phyloP scores from a whole-genome alignment of 2,113 vertebrate species.

The Terrapene triunguis region DNA sequence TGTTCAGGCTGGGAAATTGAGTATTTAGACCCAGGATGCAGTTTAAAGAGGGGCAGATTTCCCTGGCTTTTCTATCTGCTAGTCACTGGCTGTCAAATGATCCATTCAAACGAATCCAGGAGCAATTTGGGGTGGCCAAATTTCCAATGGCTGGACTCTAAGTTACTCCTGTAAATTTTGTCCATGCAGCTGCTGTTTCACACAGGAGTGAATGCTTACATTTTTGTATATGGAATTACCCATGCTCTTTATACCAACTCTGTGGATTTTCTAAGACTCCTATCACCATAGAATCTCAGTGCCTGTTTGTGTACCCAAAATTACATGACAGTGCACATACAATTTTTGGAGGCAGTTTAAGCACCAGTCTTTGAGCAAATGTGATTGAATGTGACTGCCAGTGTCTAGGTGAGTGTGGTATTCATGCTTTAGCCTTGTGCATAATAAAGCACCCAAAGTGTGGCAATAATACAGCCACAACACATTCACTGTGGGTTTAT shows the following conservation, averaged over 20 bases:
- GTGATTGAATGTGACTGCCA: not conserved
- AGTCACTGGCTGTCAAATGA: not conserved
- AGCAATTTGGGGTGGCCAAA: not conserved
- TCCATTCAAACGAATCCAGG: not conserved
- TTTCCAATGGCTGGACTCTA: not conserved
- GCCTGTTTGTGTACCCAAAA: not conserved
- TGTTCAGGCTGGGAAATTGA: not conserved
- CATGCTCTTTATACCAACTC: not conserved
- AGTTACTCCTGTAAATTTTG: not conserved
- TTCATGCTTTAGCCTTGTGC: not conserved
- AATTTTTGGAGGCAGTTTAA: not conserved
- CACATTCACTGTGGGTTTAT: not conserved
- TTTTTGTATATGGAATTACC: not conserved
- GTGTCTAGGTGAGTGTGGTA: not conserved
- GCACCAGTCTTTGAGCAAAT: not conserved
- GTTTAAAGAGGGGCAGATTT: not conserved
- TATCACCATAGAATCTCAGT: not conserved
- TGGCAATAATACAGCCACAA: not conserved
- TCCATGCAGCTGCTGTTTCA: not conserved
- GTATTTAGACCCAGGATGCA: not conserved
- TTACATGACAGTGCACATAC: not conserved
- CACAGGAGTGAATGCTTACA: not conserved
- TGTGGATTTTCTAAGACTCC: not conserved
- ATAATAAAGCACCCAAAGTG: not conserved
- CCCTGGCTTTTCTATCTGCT: not conserved